Percentiles rank a stretch among this genome's conserved stretches.
Conservation (phyloP, 2,113 vertebrate species). For the Aix galericulata region DNA sequence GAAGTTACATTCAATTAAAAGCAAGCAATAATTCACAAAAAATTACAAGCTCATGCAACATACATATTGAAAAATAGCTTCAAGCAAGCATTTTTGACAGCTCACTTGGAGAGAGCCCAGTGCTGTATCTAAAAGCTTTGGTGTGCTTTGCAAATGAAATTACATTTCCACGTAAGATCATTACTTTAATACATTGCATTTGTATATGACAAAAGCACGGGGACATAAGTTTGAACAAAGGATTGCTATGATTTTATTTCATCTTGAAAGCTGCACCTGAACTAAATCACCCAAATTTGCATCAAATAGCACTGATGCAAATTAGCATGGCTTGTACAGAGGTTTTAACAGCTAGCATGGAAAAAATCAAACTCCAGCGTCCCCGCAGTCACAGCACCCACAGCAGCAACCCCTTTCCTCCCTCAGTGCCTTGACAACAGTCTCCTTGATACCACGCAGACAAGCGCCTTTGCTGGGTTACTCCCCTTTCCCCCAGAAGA, state of each 20-base stretch:
- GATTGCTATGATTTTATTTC: background rate
- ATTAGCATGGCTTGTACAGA: background rate
- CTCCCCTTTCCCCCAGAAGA: background rate
- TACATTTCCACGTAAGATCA: background rate
- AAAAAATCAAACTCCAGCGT: too few relatives aligned
- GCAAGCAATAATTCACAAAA: background rate
- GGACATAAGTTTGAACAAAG: background rate
- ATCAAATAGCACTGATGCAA: background rate
- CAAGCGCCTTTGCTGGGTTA: background rate
- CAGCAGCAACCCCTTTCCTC: accelerated
- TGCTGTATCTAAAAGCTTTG: background rate
- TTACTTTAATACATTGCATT: background rate
- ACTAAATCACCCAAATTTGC: background rate
- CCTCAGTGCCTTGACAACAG: background rate
- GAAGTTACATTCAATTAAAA: background rate
- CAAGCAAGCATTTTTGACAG: background rate
- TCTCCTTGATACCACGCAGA: accelerated
- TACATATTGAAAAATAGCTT: background rate
- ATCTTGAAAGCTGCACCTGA: background rate
- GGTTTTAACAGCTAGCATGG: background rate
- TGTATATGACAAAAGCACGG: background rate
- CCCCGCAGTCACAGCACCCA: background rate
- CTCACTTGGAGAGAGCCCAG: background rate
- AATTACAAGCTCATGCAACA: background rate
- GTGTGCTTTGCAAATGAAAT: background rate